These are phyloP conservation scores for Drosophila colorata DNA, from an alignment of 2,888 invertebrate species.

Conservation along the genomic window DNA sequence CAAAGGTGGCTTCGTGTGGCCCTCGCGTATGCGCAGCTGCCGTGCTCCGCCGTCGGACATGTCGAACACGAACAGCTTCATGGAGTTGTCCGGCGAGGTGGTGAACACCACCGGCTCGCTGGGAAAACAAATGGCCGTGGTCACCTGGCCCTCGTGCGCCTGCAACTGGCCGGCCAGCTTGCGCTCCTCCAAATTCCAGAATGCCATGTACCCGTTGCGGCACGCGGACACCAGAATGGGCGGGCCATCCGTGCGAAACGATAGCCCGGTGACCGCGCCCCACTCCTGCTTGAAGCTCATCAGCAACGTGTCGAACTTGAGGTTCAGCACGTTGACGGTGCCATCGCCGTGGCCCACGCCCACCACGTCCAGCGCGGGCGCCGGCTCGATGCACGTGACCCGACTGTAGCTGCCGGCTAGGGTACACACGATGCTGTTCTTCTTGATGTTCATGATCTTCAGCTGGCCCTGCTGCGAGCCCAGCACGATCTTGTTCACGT, in stretches of 20 bases:
- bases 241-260: conserved; percentile 94
- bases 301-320: conserved; percentile 93
- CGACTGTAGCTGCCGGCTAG: conserved; percentile 87
- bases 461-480: conserved; percentile 94
- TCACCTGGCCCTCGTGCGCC: conserved; percentile 92
- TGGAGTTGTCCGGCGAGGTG: conserved; percentile 96
- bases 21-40: conserved; percentile 91
- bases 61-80: conserved; percentile 97
- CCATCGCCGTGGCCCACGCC: conserved; percentile 95
- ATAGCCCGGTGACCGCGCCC: conserved; percentile 93
- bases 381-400: conserved; percentile 92
- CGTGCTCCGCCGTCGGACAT: conserved; percentile 95
- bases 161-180: conserved; percentile 91
- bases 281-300: conserved; percentile 96
- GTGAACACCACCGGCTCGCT: conserved; percentile 96
- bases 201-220: conserved; percentile 92
- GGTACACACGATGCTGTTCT: conserved; percentile 90
- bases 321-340: conserved; percentile 93
- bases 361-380: conserved; percentile 96
- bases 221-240: conserved; percentile 95
- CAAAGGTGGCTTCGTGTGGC: conserved; percentile 93
- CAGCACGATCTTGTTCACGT: conserved; percentile 96
- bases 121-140: conserved; percentile 93
- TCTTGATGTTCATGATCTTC: conserved; percentile 96
- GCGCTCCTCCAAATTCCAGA: conserved; percentile 96